A percentile compares a stretch with the other conserved stretches of the same genome.
Evolutionary conservation across 2,888 invertebrate species (phyloP).

Genomic region (Fabriciana adippe): DNA sequence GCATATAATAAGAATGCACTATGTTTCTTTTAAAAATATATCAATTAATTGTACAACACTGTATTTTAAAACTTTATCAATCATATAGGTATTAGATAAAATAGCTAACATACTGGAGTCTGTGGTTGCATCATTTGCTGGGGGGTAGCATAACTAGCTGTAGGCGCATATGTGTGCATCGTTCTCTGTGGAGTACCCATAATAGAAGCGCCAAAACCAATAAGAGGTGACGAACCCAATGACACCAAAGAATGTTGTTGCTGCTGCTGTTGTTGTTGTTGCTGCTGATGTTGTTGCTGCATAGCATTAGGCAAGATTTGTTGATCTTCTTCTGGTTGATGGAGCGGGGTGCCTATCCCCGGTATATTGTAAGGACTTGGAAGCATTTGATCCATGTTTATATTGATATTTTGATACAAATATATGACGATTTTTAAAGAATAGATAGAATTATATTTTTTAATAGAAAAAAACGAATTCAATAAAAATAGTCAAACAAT

Average conservation of each 20-base stretch:
- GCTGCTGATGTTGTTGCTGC: conserved; percentile 89
- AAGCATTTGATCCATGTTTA: conserved; percentile 92
- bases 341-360: conserved; percentile 94
- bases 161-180: conserved; percentile 89
- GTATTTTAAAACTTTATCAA: neutral
- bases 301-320: conserved; percentile 93
- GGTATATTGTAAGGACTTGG: conserved; percentile 95
- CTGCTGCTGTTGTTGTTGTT: conserved; percentile 83
- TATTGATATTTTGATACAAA: neutral
- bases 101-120: conserved; percentile 85
- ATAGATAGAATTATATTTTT: no score
- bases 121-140: conserved; percentile 95
- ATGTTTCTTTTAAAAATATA: neutral
- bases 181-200: conserved; percentile 87
- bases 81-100: neutral
- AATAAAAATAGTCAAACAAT: no score
- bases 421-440: no score
- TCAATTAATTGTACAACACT: no score
- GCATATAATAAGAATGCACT: neutral
- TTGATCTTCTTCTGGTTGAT: conserved; percentile 95
- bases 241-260: conserved; percentile 78
- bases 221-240: conserved; percentile 82
- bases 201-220: conserved; percentile 84
- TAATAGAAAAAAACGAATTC: no score
- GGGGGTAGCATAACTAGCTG: conserved; percentile 89